phyloP scores from a whole-genome alignment of 2,113 vertebrate genomes.

The Isurus oxyrinchus region DNA sequence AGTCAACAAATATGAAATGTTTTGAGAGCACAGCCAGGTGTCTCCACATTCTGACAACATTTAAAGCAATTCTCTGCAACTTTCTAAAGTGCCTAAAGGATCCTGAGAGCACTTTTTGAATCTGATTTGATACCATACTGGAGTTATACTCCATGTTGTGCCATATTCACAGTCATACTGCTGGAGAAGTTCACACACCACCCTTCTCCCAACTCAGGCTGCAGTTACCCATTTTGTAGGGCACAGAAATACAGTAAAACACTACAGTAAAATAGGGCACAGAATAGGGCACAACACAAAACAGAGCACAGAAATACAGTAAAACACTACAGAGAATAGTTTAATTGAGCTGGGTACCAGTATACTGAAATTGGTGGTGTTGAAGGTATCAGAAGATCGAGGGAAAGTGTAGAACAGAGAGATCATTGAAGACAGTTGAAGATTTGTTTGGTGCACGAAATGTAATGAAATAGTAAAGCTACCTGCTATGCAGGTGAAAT shows the following conservation, averaged over 20 bases:
- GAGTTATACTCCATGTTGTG: neutral
- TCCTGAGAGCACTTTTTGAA: neutral
- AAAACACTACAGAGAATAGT: neutral
- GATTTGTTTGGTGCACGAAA: neutral
- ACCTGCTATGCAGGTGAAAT: neutral
- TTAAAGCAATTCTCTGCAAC: neutral
- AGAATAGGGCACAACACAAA: no score
- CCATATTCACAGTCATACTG: neutral
- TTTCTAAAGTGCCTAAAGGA: neutral
- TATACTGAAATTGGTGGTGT: neutral
- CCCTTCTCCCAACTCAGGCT: neutral
- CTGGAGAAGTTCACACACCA: neutral
- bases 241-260: neutral
- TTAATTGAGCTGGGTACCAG: neutral
- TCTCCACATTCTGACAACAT: neutral
- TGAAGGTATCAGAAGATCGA: neutral
- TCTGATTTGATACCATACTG: neutral
- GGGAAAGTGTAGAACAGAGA: neutral
- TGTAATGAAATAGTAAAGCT: neutral
- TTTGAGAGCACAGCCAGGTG: neutral
- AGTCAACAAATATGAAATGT: neutral
- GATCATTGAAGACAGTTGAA: neutral
- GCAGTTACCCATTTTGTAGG: neutral
- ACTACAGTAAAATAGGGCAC: no score
- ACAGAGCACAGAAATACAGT: neutral